phyloP scores from a whole-genome alignment of 2,113 vertebrate genomes.

The Craseonycteris thonglongyai region DNA sequence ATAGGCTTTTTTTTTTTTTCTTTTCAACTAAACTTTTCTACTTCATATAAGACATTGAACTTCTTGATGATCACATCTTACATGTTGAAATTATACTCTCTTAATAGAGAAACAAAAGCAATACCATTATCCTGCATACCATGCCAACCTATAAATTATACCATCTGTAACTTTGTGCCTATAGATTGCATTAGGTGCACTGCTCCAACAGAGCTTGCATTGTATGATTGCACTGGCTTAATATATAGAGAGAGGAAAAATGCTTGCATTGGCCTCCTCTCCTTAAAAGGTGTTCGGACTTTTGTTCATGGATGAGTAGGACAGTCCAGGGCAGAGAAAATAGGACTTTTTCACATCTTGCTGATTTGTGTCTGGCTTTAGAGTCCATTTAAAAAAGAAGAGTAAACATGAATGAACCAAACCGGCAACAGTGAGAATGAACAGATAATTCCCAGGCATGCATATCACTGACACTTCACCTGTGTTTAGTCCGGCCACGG shows the following conservation, averaged over 20 bases:
- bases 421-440: background rate
- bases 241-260: background rate
- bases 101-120: background rate
- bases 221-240: background rate
- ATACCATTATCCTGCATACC: background rate
- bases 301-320: conserved; percentile 21
- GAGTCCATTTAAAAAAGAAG: background rate
- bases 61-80: background rate
- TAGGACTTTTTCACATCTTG: background rate
- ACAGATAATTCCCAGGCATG: background rate
- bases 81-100: background rate
- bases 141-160: background rate
- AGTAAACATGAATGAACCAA: background rate
- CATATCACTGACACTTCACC: background rate
- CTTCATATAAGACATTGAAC: background rate
- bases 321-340: conserved; percentile 19
- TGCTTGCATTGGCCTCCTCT: background rate
- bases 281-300: conserved; percentile 20
- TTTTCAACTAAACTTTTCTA: background rate
- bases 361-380: background rate
- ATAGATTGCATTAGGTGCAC: no score
- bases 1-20: background rate
- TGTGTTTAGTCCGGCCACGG: background rate
- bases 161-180: background rate
- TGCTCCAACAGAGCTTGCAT: background rate